Evolutionary conservation across 2,113 vertebrate genomes (phyloP), one percentile per base, ranked within the genome.

Genomic region (Poeciliopsis retropinna): DNA sequence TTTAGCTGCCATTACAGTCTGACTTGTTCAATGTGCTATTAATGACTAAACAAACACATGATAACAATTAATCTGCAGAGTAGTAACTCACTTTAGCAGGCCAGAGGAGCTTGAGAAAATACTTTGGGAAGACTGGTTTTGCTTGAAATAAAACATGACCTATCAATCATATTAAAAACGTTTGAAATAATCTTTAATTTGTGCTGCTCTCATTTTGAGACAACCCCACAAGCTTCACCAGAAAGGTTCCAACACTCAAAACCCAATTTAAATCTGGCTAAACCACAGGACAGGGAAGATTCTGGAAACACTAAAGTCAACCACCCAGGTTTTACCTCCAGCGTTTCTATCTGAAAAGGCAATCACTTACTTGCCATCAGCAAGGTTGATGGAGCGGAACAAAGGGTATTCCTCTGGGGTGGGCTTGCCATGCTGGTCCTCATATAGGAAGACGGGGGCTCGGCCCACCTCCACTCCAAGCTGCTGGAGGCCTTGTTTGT

Each of bases 341-440:
- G 28, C 6, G 3, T 62, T 61, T 67, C 62, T 41, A 62, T 64
- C 60, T 30, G 14, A 27, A 60, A 64, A 65, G 71, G 34, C 61
- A n/a, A n/a, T 85, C 72, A 95, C 97, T 97, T 95, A 99, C 98
- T 97, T 98, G 63, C 97, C 97, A 78, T 99, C 98, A 32, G 97
- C 96, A 0, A 99, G 93, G 90, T 98, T 99, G 88, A 98, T 91
- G 37, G 96, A 95, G 85, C 95, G 94, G 89, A 99, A 99, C 83
- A 97, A 92, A 5, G 97, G 98, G 85, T 98, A 99, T 54, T 98
- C 95, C 93, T 99, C 97, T 0, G 97, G 96, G 39, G 94, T 81
- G 17, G 98, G 98, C 80, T 97, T 98, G 83, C 97, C 97, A 87
- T 96, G 88, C 81, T 99, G 98, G 91, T 99, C 98, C 85, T 99